A percentile compares a stretch with the other conserved stretches of the same genome.
Evolutionary conservation across 1,140 invertebrate genomes (phyloP).

Genomic region (Drosophila saltans): DNA sequence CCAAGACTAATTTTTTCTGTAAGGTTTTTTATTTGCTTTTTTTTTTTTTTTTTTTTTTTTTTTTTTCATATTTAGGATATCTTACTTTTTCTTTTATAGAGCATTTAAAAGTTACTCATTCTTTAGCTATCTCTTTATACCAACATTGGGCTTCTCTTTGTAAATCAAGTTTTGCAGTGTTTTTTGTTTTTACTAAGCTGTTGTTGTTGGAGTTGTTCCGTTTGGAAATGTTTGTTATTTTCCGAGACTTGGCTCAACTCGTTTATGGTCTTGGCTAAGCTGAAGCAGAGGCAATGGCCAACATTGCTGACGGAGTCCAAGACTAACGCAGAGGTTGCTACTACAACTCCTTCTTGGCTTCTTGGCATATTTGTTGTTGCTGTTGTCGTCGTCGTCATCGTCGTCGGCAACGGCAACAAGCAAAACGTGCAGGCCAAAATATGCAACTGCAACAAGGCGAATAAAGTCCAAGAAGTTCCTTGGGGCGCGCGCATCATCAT

Average conservation of each 20-base stretch:
- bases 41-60: background rate
- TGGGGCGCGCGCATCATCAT: slow-evolving; percentile 26
- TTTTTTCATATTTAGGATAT: too few relatives aligned
- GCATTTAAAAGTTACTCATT: slow-evolving; percentile 58
- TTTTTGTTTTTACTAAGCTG: background rate
- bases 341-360: slow-evolving; percentile 38
- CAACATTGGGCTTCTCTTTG: slow-evolving; percentile 45
- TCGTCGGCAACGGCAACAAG: slow-evolving; percentile 47
- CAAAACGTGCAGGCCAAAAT: slow-evolving; percentile 57
- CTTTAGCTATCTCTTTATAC: slow-evolving; percentile 3
- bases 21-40: background rate
- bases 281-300: background rate
- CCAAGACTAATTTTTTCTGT: background rate
- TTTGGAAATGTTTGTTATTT: slow-evolving; percentile 72
- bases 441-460: slow-evolving; percentile 58
- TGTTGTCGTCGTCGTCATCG: slow-evolving; percentile 23
- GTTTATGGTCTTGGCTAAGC: slow-evolving; percentile 47
- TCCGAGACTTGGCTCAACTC: slow-evolving; percentile 67
- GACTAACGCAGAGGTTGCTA: slow-evolving; percentile 39
- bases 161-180: slow-evolving; percentile 72
- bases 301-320: slow-evolving; percentile 34
- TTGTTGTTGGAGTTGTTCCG: slow-evolving; percentile 50
- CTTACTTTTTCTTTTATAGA: slow-evolving; percentile 21
- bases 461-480: slow-evolving; percentile 35
- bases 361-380: slow-evolving; percentile 74